Evolutionary conservation across 2,113 vertebrate genomes (phyloP).

Genomic region (Psammodynastes pulverulentus): DNA sequence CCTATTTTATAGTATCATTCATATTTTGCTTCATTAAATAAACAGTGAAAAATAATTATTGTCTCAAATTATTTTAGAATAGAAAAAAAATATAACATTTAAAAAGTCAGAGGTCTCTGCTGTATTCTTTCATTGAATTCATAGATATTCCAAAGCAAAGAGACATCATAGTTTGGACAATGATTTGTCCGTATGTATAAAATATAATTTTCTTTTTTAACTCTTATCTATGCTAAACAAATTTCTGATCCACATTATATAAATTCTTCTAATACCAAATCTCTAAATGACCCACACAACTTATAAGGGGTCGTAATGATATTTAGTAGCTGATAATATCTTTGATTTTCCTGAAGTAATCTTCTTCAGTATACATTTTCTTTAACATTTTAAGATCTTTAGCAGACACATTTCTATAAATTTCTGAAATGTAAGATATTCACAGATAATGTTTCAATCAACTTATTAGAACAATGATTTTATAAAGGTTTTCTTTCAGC

Average conservation of each 20-base stretch:
- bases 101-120: neutral
- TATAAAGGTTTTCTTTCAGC: neutral
- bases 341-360: neutral
- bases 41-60: neutral
- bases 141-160: neutral
- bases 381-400: neutral
- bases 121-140: neutral
- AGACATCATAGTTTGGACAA: neutral
- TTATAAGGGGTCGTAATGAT: neutral
- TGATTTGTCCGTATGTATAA: neutral
- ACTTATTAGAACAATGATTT: too few relatives aligned
- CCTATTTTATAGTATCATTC: neutral
- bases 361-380: neutral
- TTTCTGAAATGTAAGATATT: neutral
- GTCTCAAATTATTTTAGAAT: neutral
- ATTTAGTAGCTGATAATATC: neutral
- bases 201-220: neutral
- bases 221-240: neutral
- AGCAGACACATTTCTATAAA: neutral
- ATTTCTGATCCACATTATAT: neutral
- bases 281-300: neutral
- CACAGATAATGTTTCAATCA: neutral
- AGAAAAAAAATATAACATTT: neutral
- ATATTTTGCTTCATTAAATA: neutral
- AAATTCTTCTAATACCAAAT: neutral